These are phyloP conservation scores for Chesias legatella DNA, from an alignment of 2,888 invertebrate species.

Conservation along the genomic window DNA sequence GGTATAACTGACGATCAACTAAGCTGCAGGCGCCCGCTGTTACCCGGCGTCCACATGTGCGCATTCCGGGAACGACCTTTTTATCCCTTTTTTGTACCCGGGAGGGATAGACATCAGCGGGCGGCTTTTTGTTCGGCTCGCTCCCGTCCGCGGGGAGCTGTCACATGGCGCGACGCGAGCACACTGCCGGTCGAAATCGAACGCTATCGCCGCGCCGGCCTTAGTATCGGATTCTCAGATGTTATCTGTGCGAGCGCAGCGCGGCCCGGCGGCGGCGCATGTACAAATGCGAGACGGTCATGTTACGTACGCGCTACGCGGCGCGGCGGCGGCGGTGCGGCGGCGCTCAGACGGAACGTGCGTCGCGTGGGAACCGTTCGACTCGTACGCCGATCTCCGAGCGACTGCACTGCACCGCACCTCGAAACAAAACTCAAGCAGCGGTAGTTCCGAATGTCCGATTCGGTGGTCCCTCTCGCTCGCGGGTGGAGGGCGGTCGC, in stretches of 20 bases:
- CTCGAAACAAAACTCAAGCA: conserved; percentile 69
- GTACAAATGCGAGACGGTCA: conserved; percentile 62
- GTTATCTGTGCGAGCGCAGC: conserved; percentile 61
- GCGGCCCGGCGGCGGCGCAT: conserved; percentile 61
- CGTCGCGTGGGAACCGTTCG: conserved; percentile 42
- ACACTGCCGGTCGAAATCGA: conserved; percentile 56
- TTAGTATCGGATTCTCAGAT: conserved; percentile 72
- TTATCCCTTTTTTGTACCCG: conserved; percentile 71
- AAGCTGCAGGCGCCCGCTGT: conserved; percentile 59
- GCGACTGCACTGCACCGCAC: conserved; percentile 39
- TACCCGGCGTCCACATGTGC: conserved; percentile 71
- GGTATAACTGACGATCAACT: conserved; percentile 55
- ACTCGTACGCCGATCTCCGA: conserved; percentile 63
- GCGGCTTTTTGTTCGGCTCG: conserved; percentile 61
- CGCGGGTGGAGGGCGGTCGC: conserved; percentile 30
- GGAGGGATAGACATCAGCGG: conserved; percentile 69
- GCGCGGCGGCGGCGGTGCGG: conserved; percentile 38
- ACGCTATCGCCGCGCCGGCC: conserved; percentile 63
- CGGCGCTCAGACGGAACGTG: conserved; percentile 28
- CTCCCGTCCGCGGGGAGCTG: conserved; percentile 60
- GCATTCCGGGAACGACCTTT: conserved; percentile 75
- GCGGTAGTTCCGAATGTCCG: conserved; percentile 66
- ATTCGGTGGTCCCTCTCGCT: conserved; percentile 36
- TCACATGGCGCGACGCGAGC: conserved; percentile 62
- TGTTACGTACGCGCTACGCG: conserved; percentile 49